phyloP scores from a whole-genome alignment of 1,140 invertebrate genomes.

The Zaprionus ghesquierei region DNA sequence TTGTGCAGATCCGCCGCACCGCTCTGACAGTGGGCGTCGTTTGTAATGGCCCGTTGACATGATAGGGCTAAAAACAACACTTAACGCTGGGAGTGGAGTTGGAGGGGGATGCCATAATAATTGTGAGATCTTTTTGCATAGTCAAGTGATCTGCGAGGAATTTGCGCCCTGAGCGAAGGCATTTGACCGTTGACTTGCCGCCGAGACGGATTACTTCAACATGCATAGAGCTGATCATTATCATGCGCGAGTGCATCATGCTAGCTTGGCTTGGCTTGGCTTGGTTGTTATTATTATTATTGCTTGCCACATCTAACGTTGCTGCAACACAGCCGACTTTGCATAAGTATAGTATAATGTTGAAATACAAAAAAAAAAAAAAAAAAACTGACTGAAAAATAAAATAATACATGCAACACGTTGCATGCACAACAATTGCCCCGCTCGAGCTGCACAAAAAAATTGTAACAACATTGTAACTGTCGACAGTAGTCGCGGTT shows the following conservation, averaged over 20 bases:
- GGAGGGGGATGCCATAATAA: conserved; percentile 32
- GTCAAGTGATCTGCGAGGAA: conserved; percentile 46
- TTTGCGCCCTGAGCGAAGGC: conserved; percentile 41
- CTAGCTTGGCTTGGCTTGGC: too few relatives aligned
- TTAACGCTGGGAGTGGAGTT: too few relatives aligned
- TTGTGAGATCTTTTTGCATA: conserved; percentile 52
- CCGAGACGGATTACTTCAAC: conserved; percentile 7
- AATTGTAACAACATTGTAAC: conserved; percentile 58
- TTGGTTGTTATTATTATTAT: conserved; percentile 42
- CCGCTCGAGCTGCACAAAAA: conserved; percentile 27
- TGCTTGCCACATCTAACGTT: conserved; percentile 61
- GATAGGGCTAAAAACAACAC: conserved; percentile 28
- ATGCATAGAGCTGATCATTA: neutral
- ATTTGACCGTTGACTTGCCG: conserved; percentile 53
- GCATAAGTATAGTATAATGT: conserved; percentile 56
- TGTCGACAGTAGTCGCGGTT: conserved; percentile 44
- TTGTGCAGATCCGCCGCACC: conserved; percentile 42
- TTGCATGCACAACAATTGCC: conserved; percentile 62
- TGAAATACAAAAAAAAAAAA: conserved; percentile 35
- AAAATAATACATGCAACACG: conserved; percentile 74
- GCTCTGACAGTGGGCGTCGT: conserved; percentile 24
- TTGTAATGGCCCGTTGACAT: conserved; percentile 26
- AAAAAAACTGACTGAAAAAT: conserved; percentile 18
- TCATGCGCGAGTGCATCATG: conserved; percentile 21
- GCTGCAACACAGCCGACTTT: conserved; percentile 39